These are phyloP conservation scores for Caenorhabditis afra DNA, from an alignment of 2,888 invertebrate genomes.

Conservation along the genomic window DNA sequence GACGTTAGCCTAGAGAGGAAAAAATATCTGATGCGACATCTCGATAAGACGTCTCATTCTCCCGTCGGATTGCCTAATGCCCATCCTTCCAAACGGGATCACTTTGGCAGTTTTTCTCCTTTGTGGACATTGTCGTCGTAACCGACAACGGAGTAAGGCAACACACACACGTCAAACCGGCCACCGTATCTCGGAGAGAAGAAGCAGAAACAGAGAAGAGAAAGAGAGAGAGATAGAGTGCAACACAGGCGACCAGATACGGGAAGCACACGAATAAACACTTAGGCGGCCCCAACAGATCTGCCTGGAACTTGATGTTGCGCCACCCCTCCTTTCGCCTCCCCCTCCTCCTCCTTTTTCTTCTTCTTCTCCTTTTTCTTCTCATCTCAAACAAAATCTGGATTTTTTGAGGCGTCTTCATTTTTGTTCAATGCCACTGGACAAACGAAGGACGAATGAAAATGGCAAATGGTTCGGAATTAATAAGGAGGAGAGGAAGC, in stretches of 20 bases:
- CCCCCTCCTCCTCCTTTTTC: slow-evolving; percentile 12
- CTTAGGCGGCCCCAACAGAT: slow-evolving; percentile 41
- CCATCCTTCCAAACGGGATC: slow-evolving; percentile 46
- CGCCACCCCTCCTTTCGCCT: slow-evolving; percentile 45
- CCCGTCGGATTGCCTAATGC: slow-evolving; percentile 54
- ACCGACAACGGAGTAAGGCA: slow-evolving; percentile 55
- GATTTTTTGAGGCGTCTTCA: slow-evolving; percentile 46
- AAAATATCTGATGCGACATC: slow-evolving; percentile 56
- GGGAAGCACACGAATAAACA: slow-evolving; percentile 55
- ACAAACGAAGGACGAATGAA: slow-evolving; percentile 31
- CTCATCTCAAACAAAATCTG: slow-evolving; percentile 39
- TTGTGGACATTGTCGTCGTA: slow-evolving; percentile 35
- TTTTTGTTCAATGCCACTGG: slow-evolving; percentile 39
- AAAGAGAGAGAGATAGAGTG: slow-evolving; percentile 20
- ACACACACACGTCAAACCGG: slow-evolving; percentile 59
- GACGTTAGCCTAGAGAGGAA: slow-evolving; percentile 23
- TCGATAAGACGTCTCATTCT: slow-evolving; percentile 53
- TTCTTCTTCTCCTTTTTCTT: slow-evolving; percentile 8
- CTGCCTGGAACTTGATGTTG: slow-evolving; percentile 62
- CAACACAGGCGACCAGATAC: slow-evolving; percentile 42
- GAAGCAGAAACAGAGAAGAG: slow-evolving; percentile 15
- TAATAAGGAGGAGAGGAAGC: neutral
- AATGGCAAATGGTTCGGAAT: slow-evolving; percentile 53
- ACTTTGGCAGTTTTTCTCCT: slow-evolving; percentile 58
- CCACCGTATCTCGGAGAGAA: slow-evolving; percentile 44